Evolutionary conservation across 2,113 vertebrate species (phyloP).

Genomic region (Zootoca vivipara): DNA sequence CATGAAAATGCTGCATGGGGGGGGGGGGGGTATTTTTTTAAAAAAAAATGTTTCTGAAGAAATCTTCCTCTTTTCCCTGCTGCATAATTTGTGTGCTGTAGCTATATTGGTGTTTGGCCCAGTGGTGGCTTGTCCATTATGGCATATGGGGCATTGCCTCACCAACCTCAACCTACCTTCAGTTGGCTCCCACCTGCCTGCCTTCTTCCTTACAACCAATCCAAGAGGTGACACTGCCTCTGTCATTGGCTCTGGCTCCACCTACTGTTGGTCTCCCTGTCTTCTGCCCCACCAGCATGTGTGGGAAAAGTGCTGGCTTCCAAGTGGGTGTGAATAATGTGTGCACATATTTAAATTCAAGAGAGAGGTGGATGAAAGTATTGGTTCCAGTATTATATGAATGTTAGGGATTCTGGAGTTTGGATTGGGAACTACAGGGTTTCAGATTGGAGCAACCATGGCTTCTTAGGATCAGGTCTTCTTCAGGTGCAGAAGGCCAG

Average conservation of each 20-base stretch:
- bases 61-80: not conserved
- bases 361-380: not conserved
- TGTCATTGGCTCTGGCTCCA: no score
- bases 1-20: not conserved
- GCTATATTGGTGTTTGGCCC: no score
- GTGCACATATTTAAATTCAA: not conserved
- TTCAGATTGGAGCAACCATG: not conserved
- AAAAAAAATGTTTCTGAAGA: no score
- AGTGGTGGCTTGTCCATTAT: no score
- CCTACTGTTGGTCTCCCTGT: no score
- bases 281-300: not conserved
- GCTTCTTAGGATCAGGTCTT: not conserved
- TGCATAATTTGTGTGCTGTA: no score
- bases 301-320: not conserved
- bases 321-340: not conserved
- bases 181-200: no score
- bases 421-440: not conserved
- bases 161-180: no score
- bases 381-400: not conserved
- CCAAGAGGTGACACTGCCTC: no score
- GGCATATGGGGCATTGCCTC: no score
- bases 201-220: no score
- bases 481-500: not conserved
- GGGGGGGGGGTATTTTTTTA: no score
- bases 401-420: not conserved